A percentile compares a stretch with the other conserved stretches of the same genome.
phyloP scores from a whole-genome alignment of 2,113 vertebrate species.

The Colaptes auratus region DNA sequence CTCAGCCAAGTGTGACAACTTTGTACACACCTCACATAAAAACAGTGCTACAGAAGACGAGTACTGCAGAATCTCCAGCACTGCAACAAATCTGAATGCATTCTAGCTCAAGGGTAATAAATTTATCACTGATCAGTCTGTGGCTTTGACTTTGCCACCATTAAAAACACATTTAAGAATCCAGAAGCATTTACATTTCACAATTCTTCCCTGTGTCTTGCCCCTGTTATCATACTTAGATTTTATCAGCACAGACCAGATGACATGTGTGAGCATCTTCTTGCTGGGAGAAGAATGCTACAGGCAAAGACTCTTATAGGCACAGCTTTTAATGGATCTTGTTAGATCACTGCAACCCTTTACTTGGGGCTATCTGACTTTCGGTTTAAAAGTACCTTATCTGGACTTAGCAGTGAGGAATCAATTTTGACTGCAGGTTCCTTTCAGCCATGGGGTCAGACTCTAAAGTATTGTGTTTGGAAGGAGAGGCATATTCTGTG shows the following conservation, averaged over 20 bases:
- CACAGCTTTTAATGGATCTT: conserved; percentile 4
- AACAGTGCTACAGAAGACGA: not conserved
- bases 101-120: not conserved
- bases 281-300: not conserved
- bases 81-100: not conserved
- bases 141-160: not conserved
- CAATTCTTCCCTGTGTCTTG: not conserved
- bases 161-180: not conserved
- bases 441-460: not conserved
- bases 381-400: not conserved
- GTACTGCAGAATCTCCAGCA: not conserved
- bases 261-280: not conserved
- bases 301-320: not conserved
- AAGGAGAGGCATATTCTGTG: not conserved
- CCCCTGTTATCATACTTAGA: not conserved
- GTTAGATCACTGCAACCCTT: not conserved
- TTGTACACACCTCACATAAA: accelerated
- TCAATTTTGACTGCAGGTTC: not conserved
- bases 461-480: not conserved
- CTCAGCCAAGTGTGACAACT: not conserved
- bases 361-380: not conserved
- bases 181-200: not conserved
- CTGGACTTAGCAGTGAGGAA: not conserved
- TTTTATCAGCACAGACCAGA: not conserved
- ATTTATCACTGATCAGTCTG: not conserved